phyloP scores from a whole-genome alignment of 1,140 invertebrate genomes.

The Panulirus ornatus region DNA sequence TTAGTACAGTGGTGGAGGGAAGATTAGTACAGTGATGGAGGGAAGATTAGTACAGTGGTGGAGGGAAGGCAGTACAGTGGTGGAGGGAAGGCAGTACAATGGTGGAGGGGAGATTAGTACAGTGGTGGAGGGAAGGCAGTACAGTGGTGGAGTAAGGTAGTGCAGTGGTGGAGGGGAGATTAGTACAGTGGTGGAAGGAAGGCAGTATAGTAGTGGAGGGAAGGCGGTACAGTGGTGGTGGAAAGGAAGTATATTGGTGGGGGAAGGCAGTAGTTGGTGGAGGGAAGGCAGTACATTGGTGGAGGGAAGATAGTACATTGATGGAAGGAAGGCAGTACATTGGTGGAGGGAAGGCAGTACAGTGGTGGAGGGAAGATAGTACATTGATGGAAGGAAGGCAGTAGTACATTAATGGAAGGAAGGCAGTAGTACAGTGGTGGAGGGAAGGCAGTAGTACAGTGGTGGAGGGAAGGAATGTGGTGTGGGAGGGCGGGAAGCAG shows the following conservation, averaged over 20 bases:
- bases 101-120: neutral
- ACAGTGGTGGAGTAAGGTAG: neutral
- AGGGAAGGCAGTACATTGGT: neutral
- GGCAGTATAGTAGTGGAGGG: neutral
- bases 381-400: neutral
- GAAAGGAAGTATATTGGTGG: neutral
- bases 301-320: neutral
- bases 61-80: neutral
- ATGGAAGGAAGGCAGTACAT: neutral
- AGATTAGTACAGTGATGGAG: neutral
- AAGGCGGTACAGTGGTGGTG: neutral
- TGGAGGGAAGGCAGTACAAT: neutral
- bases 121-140: constrained; percentile 10
- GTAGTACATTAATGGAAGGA: neutral
- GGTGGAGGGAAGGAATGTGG: constrained; percentile 50
- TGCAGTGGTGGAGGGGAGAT: constrained; percentile 11
- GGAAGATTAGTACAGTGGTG: neutral
- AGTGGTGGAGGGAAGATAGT: constrained; percentile 11
- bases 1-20: neutral
- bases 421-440: neutral
- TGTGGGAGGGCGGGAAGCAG: constrained; percentile 43
- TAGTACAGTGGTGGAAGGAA: constrained; percentile 17
- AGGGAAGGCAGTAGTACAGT: neutral
- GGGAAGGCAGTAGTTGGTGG: neutral
- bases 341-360: neutral